phyloP scores from a whole-genome alignment of 2,888 invertebrate species.

The Plebejus anna region DNA sequence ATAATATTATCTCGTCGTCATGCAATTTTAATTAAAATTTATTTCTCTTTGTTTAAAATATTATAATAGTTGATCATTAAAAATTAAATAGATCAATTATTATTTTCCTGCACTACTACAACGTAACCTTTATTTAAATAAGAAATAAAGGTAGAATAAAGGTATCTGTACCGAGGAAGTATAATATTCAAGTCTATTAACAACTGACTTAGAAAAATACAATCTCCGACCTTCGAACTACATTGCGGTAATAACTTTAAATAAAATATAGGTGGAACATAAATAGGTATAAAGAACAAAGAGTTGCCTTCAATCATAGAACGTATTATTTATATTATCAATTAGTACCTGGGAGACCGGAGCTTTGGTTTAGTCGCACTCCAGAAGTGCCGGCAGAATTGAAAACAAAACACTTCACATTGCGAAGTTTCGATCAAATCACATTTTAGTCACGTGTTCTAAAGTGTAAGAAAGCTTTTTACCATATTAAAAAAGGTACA shows the following conservation, averaged over 20 bases:
- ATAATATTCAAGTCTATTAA: slow-evolving; percentile 21
- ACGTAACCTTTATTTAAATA: neutral
- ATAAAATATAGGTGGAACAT: neutral
- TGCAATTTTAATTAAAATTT: neutral
- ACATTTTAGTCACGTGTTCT: too few relatives aligned
- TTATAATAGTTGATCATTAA: neutral
- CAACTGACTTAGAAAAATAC: slow-evolving; percentile 24
- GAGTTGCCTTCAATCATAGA: neutral
- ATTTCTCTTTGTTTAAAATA: neutral
- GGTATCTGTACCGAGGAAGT: slow-evolving; percentile 3
- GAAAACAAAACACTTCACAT: too few relatives aligned
- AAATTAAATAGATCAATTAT: neutral
- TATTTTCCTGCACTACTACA: neutral
- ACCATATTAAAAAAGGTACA: too few relatives aligned
- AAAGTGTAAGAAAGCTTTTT: too few relatives aligned
- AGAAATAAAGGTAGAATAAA: too few relatives aligned
- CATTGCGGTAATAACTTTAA: slow-evolving; percentile 15
- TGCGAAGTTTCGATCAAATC: too few relatives aligned
- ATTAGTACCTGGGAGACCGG: neutral
- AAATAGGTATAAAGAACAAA: slow-evolving; percentile 1
- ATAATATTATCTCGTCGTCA: neutral
- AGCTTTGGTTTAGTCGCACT: neutral
- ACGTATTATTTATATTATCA: neutral
- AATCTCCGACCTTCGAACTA: slow-evolving; percentile 25
- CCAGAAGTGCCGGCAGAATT: too few relatives aligned